Base-by-base conservation (phyloP, 2,888 invertebrate species). In the Blera fallax region DNA sequence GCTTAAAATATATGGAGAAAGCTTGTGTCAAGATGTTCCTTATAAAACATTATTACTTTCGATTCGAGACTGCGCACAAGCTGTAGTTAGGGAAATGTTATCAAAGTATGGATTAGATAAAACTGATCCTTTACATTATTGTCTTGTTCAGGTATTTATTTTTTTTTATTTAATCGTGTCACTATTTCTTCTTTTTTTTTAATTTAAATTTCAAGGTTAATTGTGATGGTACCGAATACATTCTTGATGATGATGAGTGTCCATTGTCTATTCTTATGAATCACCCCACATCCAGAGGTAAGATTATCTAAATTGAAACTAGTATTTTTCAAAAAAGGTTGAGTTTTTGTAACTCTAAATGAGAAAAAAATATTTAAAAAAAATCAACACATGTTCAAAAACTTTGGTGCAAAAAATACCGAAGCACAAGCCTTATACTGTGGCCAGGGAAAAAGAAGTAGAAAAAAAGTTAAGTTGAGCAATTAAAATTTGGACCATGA, bases 41-140 rank as follows among this genome's bases (percentile, higher is more conserved):
- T 99, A 99, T 93, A 99, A 99, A 93, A 99, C 99, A 6, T 93
- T 99, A 70, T 94, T 99, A 88, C 94, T 99, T 87, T 98, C 98
- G 16, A 96, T 98, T 69, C 94, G 97, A 81, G 99, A 99, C 93
- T 95, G 96, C 70, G 98, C 99, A 8, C 96, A 96, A 64, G 95
- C 95, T 88, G 98, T 99, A 69, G 97, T 99, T 69, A 94, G 96
- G 87, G 99, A 99, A 93, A 99, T 99, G 95, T 94, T 99, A 85
- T 96, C 98, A 89, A 99, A 99, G 93, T 99, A 99, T 92, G 98
- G 98, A 37, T 93, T 99, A 89, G 96, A 96, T 85, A 96, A 96
- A 90, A 96, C 96, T 89, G 98, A 98, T 91, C 97, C 98, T 0
- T 94, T 95, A 87, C 96, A 97, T 89, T 99, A 96, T 94, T 98